These are phyloP conservation scores for Lycia hirtaria DNA, from an alignment of 2,888 invertebrate genomes.

Conservation along the genomic window DNA sequence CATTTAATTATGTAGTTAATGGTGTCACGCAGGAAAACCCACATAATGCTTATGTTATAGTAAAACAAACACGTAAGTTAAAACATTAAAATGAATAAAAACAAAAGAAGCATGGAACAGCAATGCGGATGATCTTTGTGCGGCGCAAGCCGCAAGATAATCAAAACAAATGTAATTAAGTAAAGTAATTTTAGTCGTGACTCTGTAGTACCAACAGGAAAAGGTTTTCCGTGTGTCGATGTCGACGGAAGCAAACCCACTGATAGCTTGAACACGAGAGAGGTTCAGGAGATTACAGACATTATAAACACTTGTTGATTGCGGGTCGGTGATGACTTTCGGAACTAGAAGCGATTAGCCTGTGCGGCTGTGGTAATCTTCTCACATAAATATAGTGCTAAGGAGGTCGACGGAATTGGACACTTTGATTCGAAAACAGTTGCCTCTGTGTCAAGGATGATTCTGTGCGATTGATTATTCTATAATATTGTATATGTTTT, in stretches of 20 bases:
- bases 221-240: conserved; percentile 56
- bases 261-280: conserved; percentile 63
- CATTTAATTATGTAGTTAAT: conserved; percentile 16
- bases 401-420: conserved; percentile 50
- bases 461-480: not conserved
- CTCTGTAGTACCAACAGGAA: conserved; percentile 51
- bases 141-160: conserved; percentile 21
- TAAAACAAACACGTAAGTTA: conserved; percentile 20
- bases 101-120: conserved; percentile 32
- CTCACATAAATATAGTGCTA: conserved; percentile 50
- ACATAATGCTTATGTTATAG: too few species aligned
- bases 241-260: conserved; percentile 65
- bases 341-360: conserved; percentile 65
- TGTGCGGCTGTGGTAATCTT: conserved; percentile 47
- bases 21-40: conserved; percentile 31
- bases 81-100: conserved; percentile 30
- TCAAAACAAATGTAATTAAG: conserved; percentile 48
- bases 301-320: conserved; percentile 71
- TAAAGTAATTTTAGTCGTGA: conserved; percentile 61
- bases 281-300: conserved; percentile 64
- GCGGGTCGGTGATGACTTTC: conserved; percentile 64
- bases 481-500: too few species aligned
- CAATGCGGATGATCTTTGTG: conserved; percentile 18
- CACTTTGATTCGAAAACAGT: conserved; percentile 11
- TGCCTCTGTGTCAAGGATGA: conserved; percentile 39